phyloP scores from a whole-genome alignment of 1,140 invertebrate genomes.

The Drepana arcuata region DNA sequence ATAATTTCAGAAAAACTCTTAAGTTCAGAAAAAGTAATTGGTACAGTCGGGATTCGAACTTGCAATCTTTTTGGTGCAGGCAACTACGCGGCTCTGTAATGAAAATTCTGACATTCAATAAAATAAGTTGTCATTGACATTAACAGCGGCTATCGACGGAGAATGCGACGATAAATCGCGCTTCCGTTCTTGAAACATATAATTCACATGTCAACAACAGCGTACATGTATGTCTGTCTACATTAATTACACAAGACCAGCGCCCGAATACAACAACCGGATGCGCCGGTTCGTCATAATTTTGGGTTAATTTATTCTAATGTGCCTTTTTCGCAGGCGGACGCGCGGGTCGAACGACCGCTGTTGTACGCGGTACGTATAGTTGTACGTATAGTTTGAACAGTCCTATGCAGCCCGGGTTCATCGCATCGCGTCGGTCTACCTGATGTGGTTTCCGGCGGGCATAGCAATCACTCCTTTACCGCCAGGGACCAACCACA shows the following conservation, averaged over 20 bases:
- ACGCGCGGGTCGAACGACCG: conserved; percentile 7
- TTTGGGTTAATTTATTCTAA: conserved; percentile 29
- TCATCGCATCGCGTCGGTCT: conserved; percentile 20
- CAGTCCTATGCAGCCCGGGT: conserved; percentile 8
- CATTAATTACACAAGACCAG: conserved; percentile 14
- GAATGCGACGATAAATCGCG: conserved; percentile 10
- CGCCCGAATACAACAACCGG: conserved; percentile 19
- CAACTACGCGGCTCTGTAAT: no score
- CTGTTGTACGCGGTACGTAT: not conserved
- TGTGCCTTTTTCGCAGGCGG: conserved; percentile 21
- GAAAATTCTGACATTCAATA: no score
- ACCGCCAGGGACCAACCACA: no score
- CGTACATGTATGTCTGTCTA: conserved; percentile 6
- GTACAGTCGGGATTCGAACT: no score
- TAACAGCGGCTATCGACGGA: conserved; percentile 7
- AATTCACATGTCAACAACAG: conserved; percentile 4
- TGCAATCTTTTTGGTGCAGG: no score
- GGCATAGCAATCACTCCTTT: conserved; percentile 26
- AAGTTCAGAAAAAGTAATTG: no score
- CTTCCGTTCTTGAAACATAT: conserved; percentile 15
- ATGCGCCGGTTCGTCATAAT: conserved; percentile 18
- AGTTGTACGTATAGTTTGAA: conserved; percentile 1
- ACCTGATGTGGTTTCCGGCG: conserved; percentile 46
- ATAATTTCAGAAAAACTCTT: no score
- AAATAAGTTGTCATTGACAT: conserved; percentile 8